Evolutionary conservation across 2,113 vertebrate genomes (phyloP), one percentile per base, ranked within the genome.

Genomic region (Toxotes chatareus): DNA sequence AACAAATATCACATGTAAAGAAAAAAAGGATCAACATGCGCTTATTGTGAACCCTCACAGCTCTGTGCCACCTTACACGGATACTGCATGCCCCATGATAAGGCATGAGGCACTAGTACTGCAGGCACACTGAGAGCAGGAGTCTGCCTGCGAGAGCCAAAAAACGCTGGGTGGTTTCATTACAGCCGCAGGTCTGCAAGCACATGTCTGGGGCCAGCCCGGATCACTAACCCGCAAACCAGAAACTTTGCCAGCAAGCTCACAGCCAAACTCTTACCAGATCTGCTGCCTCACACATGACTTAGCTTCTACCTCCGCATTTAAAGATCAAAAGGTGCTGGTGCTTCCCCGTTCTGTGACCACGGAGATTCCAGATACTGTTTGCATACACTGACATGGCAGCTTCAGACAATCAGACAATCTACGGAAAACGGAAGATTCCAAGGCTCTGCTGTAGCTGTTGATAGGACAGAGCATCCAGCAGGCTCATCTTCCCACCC

Each of bases 91-190:
- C 21, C 47, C 62, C 13, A 3, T n/a, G 51, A 75, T 44, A 44
- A 85, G 23, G 36, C 32, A 2, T 53, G 59, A 86, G 38, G 23
- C 36, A 2, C 57, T 2, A 46, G 40, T 42, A 21, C 73, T 13
- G 42, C 65, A 60, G 51, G 69, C 64, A 65, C 40, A 70, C 60
- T 11, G 42, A 73, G 56, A 23, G 59, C 59, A 76, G 55, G 23
- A 66, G 63, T 71, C 62, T 19, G 86, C 19, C 63, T 77, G 11
- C 2, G n/a, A 63, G 70, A 76, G 76, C 84, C 67, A 82, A 51
- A 73, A 73, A 73, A 38, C 56, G n/a, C 57, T 87, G 83, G 88
- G 87, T 89, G 92, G 89, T 89, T 93, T 87, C 66, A 84, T 75
- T 84, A 60, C 68, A 85, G 77, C 63, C 76, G 62, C 32, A n/a